Evolutionary conservation across 2,113 vertebrate genomes (phyloP).

Genomic region (Piprites chloris): DNA sequence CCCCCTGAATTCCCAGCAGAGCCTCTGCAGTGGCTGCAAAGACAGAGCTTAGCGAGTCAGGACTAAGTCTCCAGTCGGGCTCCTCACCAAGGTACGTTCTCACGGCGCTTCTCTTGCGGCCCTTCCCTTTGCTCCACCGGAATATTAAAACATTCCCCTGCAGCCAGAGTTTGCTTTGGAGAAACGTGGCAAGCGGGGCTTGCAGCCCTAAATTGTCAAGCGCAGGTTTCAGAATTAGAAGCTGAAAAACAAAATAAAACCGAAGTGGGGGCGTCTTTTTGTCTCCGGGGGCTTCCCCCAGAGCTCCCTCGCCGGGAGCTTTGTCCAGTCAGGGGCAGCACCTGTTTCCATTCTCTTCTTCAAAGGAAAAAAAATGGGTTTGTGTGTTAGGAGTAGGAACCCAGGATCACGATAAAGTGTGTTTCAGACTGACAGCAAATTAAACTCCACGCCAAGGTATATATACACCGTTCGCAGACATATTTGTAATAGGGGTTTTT

Average conservation of each 20-base stretch:
- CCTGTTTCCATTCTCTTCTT: background rate
- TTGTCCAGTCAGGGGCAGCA: background rate
- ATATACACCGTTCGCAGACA: fast-evolving
- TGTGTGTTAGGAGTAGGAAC: background rate
- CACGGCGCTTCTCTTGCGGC: background rate
- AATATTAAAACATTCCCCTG: background rate
- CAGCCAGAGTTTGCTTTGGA: background rate
- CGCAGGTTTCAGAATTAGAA: background rate
- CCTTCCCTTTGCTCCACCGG: background rate
- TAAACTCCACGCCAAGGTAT: background rate
- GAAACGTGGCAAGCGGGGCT: background rate
- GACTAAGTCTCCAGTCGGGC: background rate
- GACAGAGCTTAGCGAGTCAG: background rate
- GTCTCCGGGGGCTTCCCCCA: background rate
- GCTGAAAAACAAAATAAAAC: background rate
- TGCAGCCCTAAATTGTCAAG: background rate
- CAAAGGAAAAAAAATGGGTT: background rate
- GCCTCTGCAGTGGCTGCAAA: background rate
- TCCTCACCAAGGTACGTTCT: constrained; percentile 25
- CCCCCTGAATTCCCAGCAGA: background rate
- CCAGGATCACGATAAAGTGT: background rate
- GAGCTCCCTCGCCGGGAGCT: background rate
- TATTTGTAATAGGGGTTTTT: background rate
- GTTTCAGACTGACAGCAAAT: background rate
- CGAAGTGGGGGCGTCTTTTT: fast-evolving